Conservation (phyloP, 2,797 vertebrate genomes). For the Anableps anableps region DNA sequence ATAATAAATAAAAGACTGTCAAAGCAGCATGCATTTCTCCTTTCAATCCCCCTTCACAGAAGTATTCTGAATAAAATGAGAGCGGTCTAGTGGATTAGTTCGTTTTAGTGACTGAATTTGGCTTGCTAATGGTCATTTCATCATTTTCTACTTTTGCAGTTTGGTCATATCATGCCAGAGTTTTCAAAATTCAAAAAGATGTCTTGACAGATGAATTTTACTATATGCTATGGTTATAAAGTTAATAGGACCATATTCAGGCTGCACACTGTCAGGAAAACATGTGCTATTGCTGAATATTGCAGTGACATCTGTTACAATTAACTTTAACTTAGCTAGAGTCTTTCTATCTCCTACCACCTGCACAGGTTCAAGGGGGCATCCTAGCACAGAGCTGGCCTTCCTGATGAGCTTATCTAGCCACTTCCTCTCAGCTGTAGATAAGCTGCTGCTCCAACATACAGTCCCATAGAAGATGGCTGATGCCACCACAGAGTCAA, state of each 20-base stretch:
- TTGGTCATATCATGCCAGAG: not conserved
- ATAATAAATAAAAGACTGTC: constrained; percentile 9
- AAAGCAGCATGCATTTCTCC: not conserved
- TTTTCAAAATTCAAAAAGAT: not conserved
- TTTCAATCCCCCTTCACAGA: not conserved
- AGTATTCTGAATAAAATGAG: not conserved
- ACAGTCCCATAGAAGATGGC: too few relatives aligned
- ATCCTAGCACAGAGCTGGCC: too few relatives aligned
- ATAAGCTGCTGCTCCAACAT: too few relatives aligned
- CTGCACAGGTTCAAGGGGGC: too few relatives aligned
- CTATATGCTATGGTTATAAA: not conserved
- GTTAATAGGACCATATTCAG: not conserved
- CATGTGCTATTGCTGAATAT: not conserved
- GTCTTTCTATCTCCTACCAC: too few relatives aligned
- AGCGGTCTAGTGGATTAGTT: not conserved
- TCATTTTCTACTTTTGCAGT: not conserved
- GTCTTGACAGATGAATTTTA: not conserved
- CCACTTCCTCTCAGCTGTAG: too few relatives aligned
- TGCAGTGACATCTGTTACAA: not conserved
- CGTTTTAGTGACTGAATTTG: not conserved
- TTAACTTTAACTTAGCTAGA: too few relatives aligned
- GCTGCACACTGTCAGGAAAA: not conserved
- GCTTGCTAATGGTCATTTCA: not conserved
- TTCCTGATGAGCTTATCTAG: too few relatives aligned
- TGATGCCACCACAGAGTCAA: too few relatives aligned